A percentile compares a stretch with the other conserved stretches of the same genome.
Evolutionary conservation across 2,113 vertebrate species (phyloP).

Genomic region (Odocoileus hemionus): DNA sequence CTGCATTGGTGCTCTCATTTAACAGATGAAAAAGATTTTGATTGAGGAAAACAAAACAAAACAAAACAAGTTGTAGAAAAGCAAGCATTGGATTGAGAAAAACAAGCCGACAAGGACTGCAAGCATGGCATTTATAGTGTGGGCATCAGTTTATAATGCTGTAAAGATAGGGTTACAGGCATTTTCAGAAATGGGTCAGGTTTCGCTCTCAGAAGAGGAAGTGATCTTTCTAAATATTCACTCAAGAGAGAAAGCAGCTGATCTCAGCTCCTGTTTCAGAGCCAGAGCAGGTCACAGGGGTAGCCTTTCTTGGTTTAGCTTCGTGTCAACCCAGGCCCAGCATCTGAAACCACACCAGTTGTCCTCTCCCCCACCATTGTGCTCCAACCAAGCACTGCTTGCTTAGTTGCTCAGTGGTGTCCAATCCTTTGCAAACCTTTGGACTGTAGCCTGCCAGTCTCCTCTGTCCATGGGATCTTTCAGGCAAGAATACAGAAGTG

Average conservation of each 20-base stretch:
- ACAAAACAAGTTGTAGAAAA: background rate
- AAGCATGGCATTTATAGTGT: background rate
- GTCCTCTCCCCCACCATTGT: background rate
- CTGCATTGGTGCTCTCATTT: background rate
- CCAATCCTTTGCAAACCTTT: background rate
- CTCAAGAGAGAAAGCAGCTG: background rate
- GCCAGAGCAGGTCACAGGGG: background rate
- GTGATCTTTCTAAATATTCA: background rate
- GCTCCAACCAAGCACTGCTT: background rate
- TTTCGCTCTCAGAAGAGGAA: background rate
- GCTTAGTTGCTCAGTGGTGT: background rate
- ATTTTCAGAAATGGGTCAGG: background rate
- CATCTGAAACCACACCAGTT: background rate
- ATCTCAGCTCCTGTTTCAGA: background rate
- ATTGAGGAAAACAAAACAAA: background rate
- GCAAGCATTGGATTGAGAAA: background rate
- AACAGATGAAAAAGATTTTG: background rate
- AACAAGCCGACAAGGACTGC: background rate
- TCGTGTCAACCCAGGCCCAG: background rate
- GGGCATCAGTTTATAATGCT: too few species aligned
- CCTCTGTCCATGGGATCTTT: background rate
- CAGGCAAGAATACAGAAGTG: background rate
- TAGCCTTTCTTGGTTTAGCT: background rate
- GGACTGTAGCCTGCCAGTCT: background rate
- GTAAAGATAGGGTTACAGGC: background rate